These are phyloP conservation scores for Drosophila kambysellisi DNA, from an alignment of 2,888 invertebrate species.

Conservation along the genomic window DNA sequence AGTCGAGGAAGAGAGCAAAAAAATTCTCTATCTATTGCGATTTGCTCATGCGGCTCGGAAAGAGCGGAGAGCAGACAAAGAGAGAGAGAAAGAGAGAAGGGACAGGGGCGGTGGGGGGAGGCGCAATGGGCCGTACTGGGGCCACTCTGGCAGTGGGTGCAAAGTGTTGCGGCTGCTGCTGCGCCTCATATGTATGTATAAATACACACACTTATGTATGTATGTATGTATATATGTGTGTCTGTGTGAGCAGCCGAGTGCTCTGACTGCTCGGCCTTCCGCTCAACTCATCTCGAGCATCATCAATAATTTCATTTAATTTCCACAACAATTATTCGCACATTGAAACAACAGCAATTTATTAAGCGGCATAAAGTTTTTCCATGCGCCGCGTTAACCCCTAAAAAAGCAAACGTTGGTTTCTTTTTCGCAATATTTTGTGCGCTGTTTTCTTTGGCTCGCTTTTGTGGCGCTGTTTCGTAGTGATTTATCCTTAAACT, in stretches of 20 bases:
- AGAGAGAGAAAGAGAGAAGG: constrained; percentile 7
- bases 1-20: constrained; percentile 64
- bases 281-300: constrained; percentile 6
- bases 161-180: constrained; percentile 55
- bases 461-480: constrained; percentile 36
- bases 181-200: constrained; percentile 12
- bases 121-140: constrained; percentile 33
- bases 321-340: constrained; percentile 33
- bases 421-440: not conserved
- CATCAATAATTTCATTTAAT: constrained; percentile 17
- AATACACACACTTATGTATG: constrained; percentile 6
- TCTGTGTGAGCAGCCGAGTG: constrained; percentile 10
- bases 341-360: constrained; percentile 5
- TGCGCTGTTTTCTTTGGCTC: constrained; percentile 28
- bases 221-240: constrained; percentile 3
- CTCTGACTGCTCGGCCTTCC: constrained; percentile 4
- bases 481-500: constrained; percentile 79
- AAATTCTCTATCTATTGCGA: constrained; percentile 84
- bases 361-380: constrained; percentile 20
- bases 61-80: constrained; percentile 69
- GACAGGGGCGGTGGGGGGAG: constrained; percentile 12
- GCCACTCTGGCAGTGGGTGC: constrained; percentile 52
- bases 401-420: not conserved
- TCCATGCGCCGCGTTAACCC: constrained; percentile 1
- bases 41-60: constrained; percentile 79